These are phyloP conservation scores for Heteromormyrus szaboi DNA, from an alignment of 2,797 vertebrate genomes.

Conservation along the genomic window DNA sequence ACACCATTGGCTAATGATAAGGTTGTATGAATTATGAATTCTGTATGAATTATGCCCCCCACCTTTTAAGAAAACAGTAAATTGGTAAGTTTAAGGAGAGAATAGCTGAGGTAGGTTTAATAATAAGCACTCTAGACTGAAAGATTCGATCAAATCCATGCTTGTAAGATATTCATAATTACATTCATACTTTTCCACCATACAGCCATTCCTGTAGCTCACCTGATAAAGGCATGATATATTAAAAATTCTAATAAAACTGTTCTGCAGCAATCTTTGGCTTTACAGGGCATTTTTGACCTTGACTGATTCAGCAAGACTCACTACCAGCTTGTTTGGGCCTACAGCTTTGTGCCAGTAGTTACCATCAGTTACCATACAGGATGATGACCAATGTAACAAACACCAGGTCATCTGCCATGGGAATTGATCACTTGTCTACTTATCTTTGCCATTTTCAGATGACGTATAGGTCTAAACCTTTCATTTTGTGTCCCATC, in stretches of 20 bases:
- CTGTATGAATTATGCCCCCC: neutral
- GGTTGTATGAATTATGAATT: neutral
- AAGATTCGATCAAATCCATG: neutral
- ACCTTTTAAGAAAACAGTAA: neutral
- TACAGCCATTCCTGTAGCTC: neutral
- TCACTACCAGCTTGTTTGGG: neutral
- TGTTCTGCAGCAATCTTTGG: neutral
- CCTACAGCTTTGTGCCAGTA: neutral
- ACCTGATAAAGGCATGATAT: neutral
- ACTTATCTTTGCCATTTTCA: neutral
- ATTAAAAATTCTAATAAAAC: neutral
- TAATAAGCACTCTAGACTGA: neutral
- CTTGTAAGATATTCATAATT: neutral
- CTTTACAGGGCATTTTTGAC: neutral
- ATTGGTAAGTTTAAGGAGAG: neutral
- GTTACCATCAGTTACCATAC: neutral
- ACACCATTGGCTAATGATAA: neutral
- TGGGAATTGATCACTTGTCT: neutral
- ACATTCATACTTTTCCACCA: neutral
- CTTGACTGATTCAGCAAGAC: neutral
- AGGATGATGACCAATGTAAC: neutral
- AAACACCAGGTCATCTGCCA: neutral
- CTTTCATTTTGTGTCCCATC: neutral
- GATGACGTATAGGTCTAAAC: neutral
- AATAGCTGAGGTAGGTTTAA: neutral